phyloP scores from a whole-genome alignment of 2,113 vertebrate genomes.

The Oncorhynchus nerka region DNA sequence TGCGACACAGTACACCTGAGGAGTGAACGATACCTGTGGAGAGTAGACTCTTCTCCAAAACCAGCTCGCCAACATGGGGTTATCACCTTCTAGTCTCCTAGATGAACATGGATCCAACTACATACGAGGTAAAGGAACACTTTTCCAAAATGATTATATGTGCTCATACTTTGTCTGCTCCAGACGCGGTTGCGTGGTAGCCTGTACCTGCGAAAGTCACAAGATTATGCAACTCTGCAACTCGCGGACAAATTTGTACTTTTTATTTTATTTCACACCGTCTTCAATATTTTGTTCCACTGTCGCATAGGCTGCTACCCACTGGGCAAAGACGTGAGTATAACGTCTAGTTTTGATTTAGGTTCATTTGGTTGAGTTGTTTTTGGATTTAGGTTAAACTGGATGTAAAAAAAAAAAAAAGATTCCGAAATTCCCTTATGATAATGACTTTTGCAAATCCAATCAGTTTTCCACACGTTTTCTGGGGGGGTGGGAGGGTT shows the following conservation, averaged over 20 bases:
- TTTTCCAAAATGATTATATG: background rate
- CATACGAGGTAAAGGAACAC: conserved; percentile 79
- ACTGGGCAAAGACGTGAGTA: too few species aligned
- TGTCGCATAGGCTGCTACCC: background rate
- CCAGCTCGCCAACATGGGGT: conserved; percentile 77
- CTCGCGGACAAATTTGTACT: background rate
- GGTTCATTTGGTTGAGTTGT: too few species aligned
- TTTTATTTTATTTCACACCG: too few species aligned
- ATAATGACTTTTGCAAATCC: too few species aligned
- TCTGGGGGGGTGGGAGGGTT: too few species aligned
- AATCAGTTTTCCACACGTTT: too few species aligned
- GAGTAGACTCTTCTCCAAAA: conserved; percentile 5
- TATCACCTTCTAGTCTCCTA: conserved; percentile 80
- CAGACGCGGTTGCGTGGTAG: background rate
- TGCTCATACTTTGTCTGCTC: background rate
- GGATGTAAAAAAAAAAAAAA: too few species aligned
- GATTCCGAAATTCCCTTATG: too few species aligned
- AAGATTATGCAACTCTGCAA: rapidly evolving
- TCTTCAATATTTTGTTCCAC: background rate
- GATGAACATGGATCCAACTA: conserved; percentile 82
- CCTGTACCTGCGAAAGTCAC: background rate
- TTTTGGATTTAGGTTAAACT: too few species aligned
- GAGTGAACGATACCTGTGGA: conserved; percentile 37
- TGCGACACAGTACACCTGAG: conserved; percentile 44
- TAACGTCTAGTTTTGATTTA: too few species aligned